Evolutionary conservation across 53 echinoderm and acorn worm genomes (phyloP).

Genomic region (Luidia sarsii): DNA sequence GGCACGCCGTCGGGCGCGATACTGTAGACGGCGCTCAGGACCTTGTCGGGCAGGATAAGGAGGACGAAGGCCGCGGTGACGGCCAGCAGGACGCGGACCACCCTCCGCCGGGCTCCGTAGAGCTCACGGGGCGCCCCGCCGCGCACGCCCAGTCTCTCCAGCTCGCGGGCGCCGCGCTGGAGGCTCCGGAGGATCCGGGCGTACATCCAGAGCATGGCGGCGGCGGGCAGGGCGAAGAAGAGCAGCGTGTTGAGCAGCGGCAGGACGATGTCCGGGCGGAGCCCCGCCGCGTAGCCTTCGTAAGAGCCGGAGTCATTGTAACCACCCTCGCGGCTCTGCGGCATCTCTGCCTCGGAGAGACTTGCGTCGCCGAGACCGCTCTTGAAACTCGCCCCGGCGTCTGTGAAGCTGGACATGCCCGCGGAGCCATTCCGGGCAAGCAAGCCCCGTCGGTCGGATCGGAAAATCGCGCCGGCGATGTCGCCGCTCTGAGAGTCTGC

Average conservation of each 20-base stretch:
- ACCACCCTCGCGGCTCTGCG: too few species aligned
- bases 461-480: too few species aligned
- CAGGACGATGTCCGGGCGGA: background rate
- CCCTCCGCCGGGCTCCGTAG: conserved; percentile 24
- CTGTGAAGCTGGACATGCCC: too few species aligned
- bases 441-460: too few species aligned
- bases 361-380: too few species aligned
- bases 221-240: background rate
- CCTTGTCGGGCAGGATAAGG: background rate
- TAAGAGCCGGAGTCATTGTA: too few species aligned
- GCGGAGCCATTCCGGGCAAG: too few species aligned
- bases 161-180: conserved; percentile 2
- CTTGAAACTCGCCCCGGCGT: too few species aligned
- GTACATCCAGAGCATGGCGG: conserved; percentile 14
- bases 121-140: conserved; percentile 1
- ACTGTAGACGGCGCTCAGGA: background rate
- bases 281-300: too few species aligned
- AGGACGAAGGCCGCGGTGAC: conserved; percentile 15
- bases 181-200: conserved; percentile 24
- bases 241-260: background rate
- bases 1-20: background rate
- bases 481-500: too few species aligned
- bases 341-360: too few species aligned
- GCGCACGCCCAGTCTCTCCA: conserved; percentile 1
- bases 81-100: conserved; percentile 9